Conservation (phyloP, 2,888 invertebrate genomes). For the Anagyrus pseudococci region DNA sequence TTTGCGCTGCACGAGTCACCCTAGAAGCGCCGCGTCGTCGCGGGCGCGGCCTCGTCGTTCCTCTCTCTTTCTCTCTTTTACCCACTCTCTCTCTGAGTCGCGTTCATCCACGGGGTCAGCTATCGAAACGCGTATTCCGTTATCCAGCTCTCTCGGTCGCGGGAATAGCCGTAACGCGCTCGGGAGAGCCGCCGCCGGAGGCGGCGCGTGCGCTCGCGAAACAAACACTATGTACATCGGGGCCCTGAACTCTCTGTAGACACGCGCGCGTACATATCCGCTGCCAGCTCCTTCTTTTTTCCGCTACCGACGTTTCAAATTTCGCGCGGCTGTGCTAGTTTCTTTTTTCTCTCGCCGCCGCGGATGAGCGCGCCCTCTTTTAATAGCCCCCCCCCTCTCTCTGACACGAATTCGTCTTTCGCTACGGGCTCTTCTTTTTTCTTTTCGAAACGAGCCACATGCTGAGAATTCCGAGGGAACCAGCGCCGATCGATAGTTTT, state of each 20-base stretch:
- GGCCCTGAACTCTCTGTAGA: neutral
- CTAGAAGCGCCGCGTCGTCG: constrained; percentile 20
- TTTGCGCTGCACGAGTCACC: constrained; percentile 27
- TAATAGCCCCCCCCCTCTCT: too few species aligned
- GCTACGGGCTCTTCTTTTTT: constrained; percentile 6
- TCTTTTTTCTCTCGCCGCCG: neutral
- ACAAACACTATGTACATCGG: too few species aligned
- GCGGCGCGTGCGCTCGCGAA: too few species aligned
- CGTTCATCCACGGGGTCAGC: constrained; percentile 14
- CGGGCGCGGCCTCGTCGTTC: constrained; percentile 17
- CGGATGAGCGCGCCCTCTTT: too few species aligned
- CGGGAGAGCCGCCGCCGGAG: too few species aligned
- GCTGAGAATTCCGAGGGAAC: neutral
- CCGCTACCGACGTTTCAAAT: too few species aligned
- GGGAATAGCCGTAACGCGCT: too few species aligned
- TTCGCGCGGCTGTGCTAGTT: too few species aligned
- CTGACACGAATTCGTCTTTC: too few species aligned
- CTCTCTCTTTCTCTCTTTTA: constrained; percentile 7
- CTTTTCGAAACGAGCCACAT: neutral
- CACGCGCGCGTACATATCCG: neutral
- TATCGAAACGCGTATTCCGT: constrained; percentile 36
- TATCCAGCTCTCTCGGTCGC: constrained; percentile 34
- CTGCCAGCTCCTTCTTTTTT: constrained; percentile 1
- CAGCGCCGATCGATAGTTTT: constrained; percentile 11
- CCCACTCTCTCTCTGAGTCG: constrained; percentile 2